A percentile compares a stretch with the other conserved stretches of the same genome.
phyloP scores from a whole-genome alignment of 1,140 invertebrate genomes.

The Diprion similis region DNA sequence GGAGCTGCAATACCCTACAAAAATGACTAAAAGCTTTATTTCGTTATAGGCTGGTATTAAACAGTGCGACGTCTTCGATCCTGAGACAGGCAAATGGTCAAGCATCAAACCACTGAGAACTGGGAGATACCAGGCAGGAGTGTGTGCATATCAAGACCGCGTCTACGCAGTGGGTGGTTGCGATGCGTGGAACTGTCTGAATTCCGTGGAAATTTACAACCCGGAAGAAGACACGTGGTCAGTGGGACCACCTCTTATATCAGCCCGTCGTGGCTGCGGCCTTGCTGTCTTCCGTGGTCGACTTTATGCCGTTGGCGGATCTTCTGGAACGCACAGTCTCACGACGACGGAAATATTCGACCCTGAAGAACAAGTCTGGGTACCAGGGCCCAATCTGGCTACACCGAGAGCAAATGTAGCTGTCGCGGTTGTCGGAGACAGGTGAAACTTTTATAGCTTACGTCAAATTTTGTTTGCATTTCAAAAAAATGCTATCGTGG shows the following conservation, averaged over 20 bases:
- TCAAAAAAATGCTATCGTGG: neutral
- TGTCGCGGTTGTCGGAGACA: conserved; percentile 72
- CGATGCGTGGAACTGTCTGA: conserved; percentile 82
- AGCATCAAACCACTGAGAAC: conserved; percentile 71
- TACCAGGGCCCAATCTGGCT: conserved; percentile 72
- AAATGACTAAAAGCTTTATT: conserved; percentile 5
- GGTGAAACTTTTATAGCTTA: conserved; percentile 31
- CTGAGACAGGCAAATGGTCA: conserved; percentile 69
- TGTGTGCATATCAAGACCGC: conserved; percentile 70
- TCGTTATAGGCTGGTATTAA: conserved; percentile 65
- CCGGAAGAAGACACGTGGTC: conserved; percentile 65
- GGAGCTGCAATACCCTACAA: neutral
- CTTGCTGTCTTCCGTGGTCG: conserved; percentile 69
- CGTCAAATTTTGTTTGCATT: conserved; percentile 11
- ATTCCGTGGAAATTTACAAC: conserved; percentile 75
- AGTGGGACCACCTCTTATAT: conserved; percentile 64
- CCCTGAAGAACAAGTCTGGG: conserved; percentile 67
- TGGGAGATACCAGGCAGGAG: conserved; percentile 80
- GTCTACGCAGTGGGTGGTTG: conserved; percentile 83
- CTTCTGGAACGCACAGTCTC: conserved; percentile 75
- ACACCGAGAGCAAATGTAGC: conserved; percentile 75
- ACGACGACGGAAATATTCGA: conserved; percentile 74
- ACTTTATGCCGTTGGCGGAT: conserved; percentile 74
- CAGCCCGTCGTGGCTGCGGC: conserved; percentile 73
- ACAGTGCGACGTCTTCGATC: conserved; percentile 78